phyloP scores from a whole-genome alignment of 2,888 invertebrate genomes.

The Strigamia transsilvanica region DNA sequence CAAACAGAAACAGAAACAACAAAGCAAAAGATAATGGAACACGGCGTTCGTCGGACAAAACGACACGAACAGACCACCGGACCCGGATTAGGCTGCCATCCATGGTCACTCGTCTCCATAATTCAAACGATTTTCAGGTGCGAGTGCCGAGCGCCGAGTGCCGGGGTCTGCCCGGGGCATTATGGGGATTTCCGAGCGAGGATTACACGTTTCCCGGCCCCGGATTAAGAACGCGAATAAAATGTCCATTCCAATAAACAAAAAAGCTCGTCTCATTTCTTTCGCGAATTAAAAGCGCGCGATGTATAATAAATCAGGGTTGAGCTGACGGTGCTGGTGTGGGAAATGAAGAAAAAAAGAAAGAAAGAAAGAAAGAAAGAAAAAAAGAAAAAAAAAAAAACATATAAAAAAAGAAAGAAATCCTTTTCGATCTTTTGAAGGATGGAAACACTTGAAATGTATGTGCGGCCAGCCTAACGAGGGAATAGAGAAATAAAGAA shows the following conservation, averaged over 20 bases:
- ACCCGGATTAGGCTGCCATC: constrained; percentile 11
- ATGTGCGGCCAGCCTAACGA: background rate
- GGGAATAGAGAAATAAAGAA: background rate
- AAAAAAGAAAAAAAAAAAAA: too few relatives aligned
- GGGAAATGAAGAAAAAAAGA: too few relatives aligned
- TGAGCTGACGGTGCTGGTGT: too few relatives aligned
- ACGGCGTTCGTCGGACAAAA: background rate
- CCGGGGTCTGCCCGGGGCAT: background rate
- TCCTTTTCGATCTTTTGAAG: constrained; percentile 20
- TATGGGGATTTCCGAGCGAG: constrained; percentile 16
- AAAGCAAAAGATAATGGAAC: background rate
- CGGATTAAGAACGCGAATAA: constrained; percentile 17
- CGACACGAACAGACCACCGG: background rate
- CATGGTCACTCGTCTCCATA: constrained; percentile 41
- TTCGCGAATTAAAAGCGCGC: too few relatives aligned
- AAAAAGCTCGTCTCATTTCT: too few relatives aligned
- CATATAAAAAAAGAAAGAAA: background rate
- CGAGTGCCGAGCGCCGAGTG: background rate
- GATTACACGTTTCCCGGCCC: constrained; percentile 12
- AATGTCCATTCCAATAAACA: background rate
- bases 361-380: background rate
- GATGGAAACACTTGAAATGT: background rate
- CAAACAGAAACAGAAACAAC: too few relatives aligned
- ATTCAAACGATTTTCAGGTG: constrained; percentile 31
- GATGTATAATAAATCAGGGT: too few relatives aligned